phyloP scores from a whole-genome alignment of 2,113 vertebrate genomes.

The Leptosomus discolor region DNA sequence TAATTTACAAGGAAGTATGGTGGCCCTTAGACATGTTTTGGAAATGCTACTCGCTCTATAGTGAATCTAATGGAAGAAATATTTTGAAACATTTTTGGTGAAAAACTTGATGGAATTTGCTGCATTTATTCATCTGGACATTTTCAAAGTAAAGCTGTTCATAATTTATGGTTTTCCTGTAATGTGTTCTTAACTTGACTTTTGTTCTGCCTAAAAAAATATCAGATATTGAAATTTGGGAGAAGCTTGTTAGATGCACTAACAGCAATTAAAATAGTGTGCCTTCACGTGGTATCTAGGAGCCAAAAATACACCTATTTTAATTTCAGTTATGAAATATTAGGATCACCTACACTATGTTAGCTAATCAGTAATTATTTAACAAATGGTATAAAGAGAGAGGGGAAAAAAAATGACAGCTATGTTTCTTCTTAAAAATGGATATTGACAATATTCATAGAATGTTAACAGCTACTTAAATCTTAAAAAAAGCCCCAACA shows the following conservation, averaged over 20 bases:
- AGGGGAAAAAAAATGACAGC: background rate
- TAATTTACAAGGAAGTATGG: background rate
- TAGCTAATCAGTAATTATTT: background rate
- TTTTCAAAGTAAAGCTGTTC: background rate
- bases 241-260: background rate
- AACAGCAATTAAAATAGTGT: background rate
- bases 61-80: background rate
- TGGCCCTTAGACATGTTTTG: background rate
- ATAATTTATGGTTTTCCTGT: background rate
- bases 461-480: background rate
- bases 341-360: fast-evolving
- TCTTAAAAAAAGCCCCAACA: background rate
- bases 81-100: background rate
- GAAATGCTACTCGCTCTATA: background rate
- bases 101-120: background rate
- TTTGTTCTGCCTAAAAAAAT: background rate
- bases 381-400: background rate
- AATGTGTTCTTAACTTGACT: background rate
- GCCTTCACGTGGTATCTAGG: background rate
- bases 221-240: background rate
- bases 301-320: background rate
- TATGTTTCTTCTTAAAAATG: background rate
- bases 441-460: background rate
- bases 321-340: background rate
- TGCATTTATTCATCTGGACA: background rate